Conservation (phyloP, 1,140 invertebrate species). For the Ceratina japonica region DNA sequence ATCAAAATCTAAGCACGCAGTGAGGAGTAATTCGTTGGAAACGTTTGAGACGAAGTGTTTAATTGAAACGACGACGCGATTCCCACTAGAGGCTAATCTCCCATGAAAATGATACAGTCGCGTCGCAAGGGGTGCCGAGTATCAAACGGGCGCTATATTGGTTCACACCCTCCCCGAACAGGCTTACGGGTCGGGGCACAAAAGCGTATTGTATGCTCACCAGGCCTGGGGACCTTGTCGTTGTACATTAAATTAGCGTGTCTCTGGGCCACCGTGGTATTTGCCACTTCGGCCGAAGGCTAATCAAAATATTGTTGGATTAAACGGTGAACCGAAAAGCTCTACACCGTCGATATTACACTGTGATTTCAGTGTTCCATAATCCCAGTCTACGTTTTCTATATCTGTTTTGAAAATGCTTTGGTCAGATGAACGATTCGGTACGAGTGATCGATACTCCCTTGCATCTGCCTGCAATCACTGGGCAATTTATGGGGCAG, state of each 20-base stretch:
- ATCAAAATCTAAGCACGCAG: too few relatives aligned
- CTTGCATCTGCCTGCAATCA: too few relatives aligned
- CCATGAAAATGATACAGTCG: constrained; percentile 78
- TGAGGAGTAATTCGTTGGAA: background rate
- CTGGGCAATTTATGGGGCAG: too few relatives aligned
- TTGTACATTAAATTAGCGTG: constrained; percentile 62
- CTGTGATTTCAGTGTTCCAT: too few relatives aligned
- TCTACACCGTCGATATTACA: too few relatives aligned
- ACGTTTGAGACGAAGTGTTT: constrained; percentile 43
- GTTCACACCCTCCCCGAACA: constrained; percentile 71
- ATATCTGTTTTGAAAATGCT: too few relatives aligned
- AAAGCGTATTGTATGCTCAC: constrained; percentile 69
- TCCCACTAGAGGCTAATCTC: constrained; percentile 68
- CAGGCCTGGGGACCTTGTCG: constrained; percentile 26
- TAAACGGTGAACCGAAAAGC: background rate
- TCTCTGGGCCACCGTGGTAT: constrained; percentile 46
- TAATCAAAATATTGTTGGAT: constrained; percentile 56
- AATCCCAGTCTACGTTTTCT: too few relatives aligned
- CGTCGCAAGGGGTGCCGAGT: constrained; percentile 71
- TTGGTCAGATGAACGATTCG: too few relatives aligned
- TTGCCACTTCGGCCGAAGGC: constrained; percentile 46
- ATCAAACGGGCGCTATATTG: constrained; percentile 75
- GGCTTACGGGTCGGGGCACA: constrained; percentile 60
- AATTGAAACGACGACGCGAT: constrained; percentile 75
- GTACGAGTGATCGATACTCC: too few relatives aligned